Base-by-base conservation (phyloP, 2,797 vertebrate species). In the Sphaeramia orbicularis region DNA sequence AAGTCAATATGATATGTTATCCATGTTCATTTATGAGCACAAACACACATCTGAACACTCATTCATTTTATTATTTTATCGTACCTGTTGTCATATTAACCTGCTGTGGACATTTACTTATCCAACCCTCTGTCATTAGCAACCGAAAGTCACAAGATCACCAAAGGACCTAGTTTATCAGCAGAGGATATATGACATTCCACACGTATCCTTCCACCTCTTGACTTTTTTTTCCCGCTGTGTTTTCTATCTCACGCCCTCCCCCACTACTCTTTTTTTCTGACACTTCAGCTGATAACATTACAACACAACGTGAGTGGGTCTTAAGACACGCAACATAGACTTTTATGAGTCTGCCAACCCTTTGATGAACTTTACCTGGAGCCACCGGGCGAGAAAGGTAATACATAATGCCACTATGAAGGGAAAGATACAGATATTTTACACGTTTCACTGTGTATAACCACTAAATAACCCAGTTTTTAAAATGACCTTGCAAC, bases 331-430 rank as follows among this genome's bases (percentile, higher is more conserved):
- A 91, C 78, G 89, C 81, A 84, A 85, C 90, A 90, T 88, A 62
- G 80, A 89, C 50, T 86, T 90, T 90, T 88, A 91, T 86, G 83
- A 78, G 86, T 91, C 87, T 85, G 79, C 61, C 84, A 91, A 87
- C 90, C 90, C 74, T n/a, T 36, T 89, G 80, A 79, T 89, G 90
- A 92, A 91, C 89, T 90, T 90, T 86, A 82, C 58, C 74, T 78
- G 19, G 52, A 74, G 56, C 68, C 42, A 53, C 36, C 12, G 2
- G 38, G 38, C n/a, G n/a, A 59, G 42, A 54, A 58, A 61, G 48
- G 36, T 30, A 61, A 63, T n/a, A 18, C 62, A 64, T 48, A 43
- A 58, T 40, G 48, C 63, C 44, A 15, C 35, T 53, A 15, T 5
- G 57, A 55, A 37, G 10, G 48, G 37, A 30, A 11, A 30, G 1